Conservation (phyloP, 2,113 vertebrate species). For the Anarrhichthys ocellatus region DNA sequence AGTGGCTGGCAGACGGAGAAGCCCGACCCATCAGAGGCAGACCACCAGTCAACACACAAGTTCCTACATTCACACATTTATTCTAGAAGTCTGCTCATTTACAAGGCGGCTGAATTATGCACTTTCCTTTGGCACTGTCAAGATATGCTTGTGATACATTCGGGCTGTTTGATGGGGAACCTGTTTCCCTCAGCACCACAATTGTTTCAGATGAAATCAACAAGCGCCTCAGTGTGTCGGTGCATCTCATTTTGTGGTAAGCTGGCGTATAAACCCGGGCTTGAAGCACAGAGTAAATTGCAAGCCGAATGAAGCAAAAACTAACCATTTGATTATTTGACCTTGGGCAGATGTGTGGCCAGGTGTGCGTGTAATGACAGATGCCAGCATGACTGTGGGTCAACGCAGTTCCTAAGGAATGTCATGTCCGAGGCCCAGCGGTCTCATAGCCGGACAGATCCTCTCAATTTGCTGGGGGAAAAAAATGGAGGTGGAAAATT, state of each 20-base stretch:
- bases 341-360: conserved; percentile 46
- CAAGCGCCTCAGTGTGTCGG: background rate
- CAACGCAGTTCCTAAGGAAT: conserved; percentile 39
- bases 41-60: conserved; percentile 8
- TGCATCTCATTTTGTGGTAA: conserved; percentile 17
- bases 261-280: background rate
- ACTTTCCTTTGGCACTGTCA: conserved; percentile 32
- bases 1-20: background rate
- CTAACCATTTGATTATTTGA: conserved; percentile 27
- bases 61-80: conserved; percentile 38
- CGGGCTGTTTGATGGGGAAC: conserved; percentile 19
- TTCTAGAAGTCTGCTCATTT: conserved; percentile 26
- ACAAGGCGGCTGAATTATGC: conserved; percentile 59
- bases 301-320: conserved; percentile 42
- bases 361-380: conserved; percentile 51
- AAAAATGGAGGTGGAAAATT: conserved; percentile 27
- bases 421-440: conserved; percentile 39
- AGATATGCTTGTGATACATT: conserved; percentile 24
- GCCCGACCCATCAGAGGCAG: conserved; percentile 2
- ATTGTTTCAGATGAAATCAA: background rate
- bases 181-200: conserved; percentile 9
- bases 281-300: conserved; percentile 41
- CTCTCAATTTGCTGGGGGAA: background rate
- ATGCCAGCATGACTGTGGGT: conserved; percentile 47
- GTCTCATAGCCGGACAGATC: conserved; percentile 37